A percentile compares a stretch with the other conserved stretches of the same genome.
Conservation (phyloP, 1,140 invertebrate genomes). For the Daktulosphaira vitifoliae region DNA sequence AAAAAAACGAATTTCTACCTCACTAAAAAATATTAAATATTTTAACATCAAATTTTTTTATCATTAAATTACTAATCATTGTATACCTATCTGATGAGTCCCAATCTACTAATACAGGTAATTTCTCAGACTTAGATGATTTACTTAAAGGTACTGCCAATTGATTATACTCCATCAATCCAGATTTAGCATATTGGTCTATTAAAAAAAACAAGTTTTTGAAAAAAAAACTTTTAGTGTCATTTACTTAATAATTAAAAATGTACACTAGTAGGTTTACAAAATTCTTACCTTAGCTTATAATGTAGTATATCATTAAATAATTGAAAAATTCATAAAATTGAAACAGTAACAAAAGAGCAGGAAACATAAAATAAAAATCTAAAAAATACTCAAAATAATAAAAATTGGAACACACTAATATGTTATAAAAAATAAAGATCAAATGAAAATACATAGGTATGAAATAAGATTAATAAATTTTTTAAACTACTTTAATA, state of each 20-base stretch:
- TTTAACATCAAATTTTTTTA: too few species aligned
- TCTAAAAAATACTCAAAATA: slow-evolving; percentile 25
- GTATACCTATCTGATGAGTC: slow-evolving; percentile 47
- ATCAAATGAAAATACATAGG: too few species aligned
- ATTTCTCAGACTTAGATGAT: slow-evolving; percentile 49
- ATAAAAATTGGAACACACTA: too few species aligned
- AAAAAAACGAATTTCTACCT: slow-evolving; percentile 52
- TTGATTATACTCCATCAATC: slow-evolving; percentile 51
- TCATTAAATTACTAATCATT: too few species aligned
- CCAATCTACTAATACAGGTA: slow-evolving; percentile 53
- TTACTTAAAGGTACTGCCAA: slow-evolving; percentile 22
- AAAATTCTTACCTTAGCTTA: slow-evolving; percentile 49
- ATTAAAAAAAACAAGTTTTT: too few species aligned
- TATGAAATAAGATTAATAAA: too few species aligned
- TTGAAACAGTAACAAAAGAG: slow-evolving; percentile 19
- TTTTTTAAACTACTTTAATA: too few species aligned
- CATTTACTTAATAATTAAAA: too few species aligned
- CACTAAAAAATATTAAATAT: slow-evolving; percentile 43
- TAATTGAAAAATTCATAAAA: slow-evolving; percentile 35
- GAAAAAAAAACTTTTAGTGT: too few species aligned
- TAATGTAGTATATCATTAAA: slow-evolving; percentile 43
- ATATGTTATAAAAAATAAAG: too few species aligned
- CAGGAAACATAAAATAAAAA: slow-evolving; percentile 37
- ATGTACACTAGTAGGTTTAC: too few species aligned
- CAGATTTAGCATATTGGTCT: slow-evolving; percentile 47